phyloP scores from a whole-genome alignment of 2,888 invertebrate species.

The Tanytarsus gracilentus region DNA sequence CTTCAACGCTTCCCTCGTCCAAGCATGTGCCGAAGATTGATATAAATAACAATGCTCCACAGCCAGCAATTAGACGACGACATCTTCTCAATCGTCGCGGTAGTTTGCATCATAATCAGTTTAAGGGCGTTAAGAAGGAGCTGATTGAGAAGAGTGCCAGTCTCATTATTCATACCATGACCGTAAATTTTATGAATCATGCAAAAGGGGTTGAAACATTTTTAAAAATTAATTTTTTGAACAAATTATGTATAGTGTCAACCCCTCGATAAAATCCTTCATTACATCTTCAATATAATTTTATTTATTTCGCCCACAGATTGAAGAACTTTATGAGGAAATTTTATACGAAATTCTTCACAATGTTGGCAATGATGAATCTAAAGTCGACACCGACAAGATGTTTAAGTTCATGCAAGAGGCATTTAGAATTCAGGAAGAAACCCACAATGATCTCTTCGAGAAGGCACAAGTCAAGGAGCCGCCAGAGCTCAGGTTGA shows the following conservation, averaged over 20 bases:
- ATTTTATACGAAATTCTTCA: slow-evolving; percentile 74
- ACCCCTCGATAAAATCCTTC: background rate
- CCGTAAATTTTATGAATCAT: slow-evolving; percentile 54
- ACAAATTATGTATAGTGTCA: background rate
- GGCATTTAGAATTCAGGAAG: slow-evolving; percentile 61
- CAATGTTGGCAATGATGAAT: slow-evolving; percentile 68
- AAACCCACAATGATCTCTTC: slow-evolving; percentile 62
- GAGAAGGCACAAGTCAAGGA: slow-evolving; percentile 66
- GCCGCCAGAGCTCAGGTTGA: slow-evolving; percentile 73
- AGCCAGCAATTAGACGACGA: background rate
- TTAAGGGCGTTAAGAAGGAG: slow-evolving; percentile 70
- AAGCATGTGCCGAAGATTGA: slow-evolving; percentile 25
- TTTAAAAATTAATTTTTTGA: background rate
- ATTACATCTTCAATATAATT: slow-evolving; percentile 24
- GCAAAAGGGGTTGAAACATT: background rate
- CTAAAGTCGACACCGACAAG: slow-evolving; percentile 58
- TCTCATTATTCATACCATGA: slow-evolving; percentile 66
- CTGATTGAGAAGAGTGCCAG: slow-evolving; percentile 64
- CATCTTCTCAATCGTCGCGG: slow-evolving; percentile 42
- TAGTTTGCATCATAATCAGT: slow-evolving; percentile 53
- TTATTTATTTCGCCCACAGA: slow-evolving; percentile 45
- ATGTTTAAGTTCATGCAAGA: slow-evolving; percentile 70
- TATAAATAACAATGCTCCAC: slow-evolving; percentile 5
- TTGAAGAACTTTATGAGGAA: slow-evolving; percentile 79
- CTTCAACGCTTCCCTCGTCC: slow-evolving; percentile 29